Percentiles rank a stretch among this genome's conserved stretches.
These are phyloP conservation scores for Poecilia gillii DNA, from an alignment of 2,797 vertebrate genomes.

Conservation along the genomic window DNA sequence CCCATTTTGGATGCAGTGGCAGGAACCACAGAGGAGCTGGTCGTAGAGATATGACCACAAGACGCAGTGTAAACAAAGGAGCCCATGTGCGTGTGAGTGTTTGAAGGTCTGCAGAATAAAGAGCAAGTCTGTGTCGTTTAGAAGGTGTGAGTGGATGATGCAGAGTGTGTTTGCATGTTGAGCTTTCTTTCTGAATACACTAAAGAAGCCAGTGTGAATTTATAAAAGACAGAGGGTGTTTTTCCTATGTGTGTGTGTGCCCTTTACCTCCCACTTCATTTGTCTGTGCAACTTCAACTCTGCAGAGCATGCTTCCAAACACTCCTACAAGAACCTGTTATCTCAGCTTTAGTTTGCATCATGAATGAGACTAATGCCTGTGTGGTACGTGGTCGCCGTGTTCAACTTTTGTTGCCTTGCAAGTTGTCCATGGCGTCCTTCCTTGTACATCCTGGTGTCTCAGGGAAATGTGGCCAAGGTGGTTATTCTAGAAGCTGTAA, in stretches of 20 bases:
- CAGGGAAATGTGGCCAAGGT: conserved; percentile 42
- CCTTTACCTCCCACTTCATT: conserved; percentile 62
- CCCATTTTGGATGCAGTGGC: conserved; percentile 70
- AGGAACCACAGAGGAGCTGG: conserved; percentile 76
- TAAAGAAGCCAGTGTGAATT: conserved; percentile 61
- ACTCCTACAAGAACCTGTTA: conserved; percentile 65
- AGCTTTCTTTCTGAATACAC: conserved; percentile 51
- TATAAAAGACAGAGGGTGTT: conserved; percentile 35
- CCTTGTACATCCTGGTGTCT: conserved; percentile 56
- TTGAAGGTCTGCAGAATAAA: conserved; percentile 61
- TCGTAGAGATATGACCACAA: conserved; percentile 77
- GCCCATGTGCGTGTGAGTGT: conserved; percentile 55
- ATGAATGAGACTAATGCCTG: conserved; percentile 53
- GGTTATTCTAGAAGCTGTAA: conserved; percentile 58
- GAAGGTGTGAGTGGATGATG: conserved; percentile 52
- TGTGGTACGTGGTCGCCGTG: conserved; percentile 13
- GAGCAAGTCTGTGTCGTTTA: conserved; percentile 64
- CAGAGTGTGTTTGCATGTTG: conserved; percentile 48
- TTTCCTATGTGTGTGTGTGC: conserved; percentile 39
- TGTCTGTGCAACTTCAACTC: conserved; percentile 59
- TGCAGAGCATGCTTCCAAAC: conserved; percentile 56
- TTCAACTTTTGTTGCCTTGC: conserved; percentile 29
- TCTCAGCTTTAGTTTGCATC: conserved; percentile 72
- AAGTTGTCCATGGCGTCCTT: conserved; percentile 45
- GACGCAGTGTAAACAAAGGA: conserved; percentile 61